Evolutionary conservation across 2,113 vertebrate species (phyloP).

Genomic region (Embiotoca jacksoni): DNA sequence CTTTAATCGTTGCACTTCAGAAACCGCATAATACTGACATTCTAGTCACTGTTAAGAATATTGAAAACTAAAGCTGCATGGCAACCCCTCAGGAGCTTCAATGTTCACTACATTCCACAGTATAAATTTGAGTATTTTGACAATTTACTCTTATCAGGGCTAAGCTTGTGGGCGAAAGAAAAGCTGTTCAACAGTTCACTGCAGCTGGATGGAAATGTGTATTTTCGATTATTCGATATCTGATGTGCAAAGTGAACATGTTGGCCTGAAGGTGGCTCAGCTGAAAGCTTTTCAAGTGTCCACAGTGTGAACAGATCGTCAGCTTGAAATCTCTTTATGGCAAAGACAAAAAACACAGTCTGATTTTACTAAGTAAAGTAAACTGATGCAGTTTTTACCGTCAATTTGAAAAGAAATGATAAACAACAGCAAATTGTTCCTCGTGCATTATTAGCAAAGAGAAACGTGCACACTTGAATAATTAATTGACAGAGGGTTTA

Average conservation of each 20-base stretch:
- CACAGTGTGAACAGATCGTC: not conserved
- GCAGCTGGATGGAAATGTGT: not conserved
- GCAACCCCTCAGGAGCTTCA: not conserved
- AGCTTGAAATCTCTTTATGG: not conserved
- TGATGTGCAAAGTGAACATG: not conserved
- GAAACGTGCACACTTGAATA: not conserved
- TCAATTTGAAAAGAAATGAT: not conserved
- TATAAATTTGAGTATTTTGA: not conserved
- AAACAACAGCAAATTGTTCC: not conserved
- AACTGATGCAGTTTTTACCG: not conserved
- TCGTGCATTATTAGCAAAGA: slow-evolving; percentile 1
- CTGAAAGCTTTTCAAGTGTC: not conserved
- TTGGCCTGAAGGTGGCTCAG: not conserved
- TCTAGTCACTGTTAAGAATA: not conserved
- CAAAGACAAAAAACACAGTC: slow-evolving; percentile 5
- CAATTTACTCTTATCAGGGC: not conserved
- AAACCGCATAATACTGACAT: not conserved
- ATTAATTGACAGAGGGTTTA: not conserved
- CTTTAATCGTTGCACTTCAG: not conserved
- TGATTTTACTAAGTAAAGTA: not conserved
- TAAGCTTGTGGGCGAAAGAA: not conserved
- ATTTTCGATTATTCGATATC: not conserved
- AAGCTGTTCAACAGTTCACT: not conserved
- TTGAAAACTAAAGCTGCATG: not conserved
- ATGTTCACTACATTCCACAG: not conserved